Base-by-base conservation (phyloP, 2,113 vertebrate species). In the Phrynosoma blainvillii region DNA sequence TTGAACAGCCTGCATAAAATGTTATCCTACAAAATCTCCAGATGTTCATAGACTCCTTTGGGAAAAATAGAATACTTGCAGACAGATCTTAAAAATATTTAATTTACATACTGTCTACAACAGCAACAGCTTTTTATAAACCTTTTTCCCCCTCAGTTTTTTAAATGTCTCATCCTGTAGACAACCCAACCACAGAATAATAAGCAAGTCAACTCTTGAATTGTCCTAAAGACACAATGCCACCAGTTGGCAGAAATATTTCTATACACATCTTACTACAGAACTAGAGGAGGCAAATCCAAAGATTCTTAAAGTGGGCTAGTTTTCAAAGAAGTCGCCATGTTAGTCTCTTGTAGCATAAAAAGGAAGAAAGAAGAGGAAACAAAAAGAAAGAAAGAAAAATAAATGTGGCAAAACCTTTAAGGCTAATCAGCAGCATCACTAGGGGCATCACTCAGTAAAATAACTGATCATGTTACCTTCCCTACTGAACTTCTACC, bases 11-110 rank as follows among this genome's bases (percentile, higher is more conserved):
- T 82, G 62, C 73, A 86, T 86, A 78, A 82, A 71, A 83, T 86
- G 52, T 86, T 82, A 86, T 77, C 52, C 30, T 82, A 82, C 79
- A 89, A 82, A 36, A 77, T 82, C 14, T 86, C 47, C 84, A 89
- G 79, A 76, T 86, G 79, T 78, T 86, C 65, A 32, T 77, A 56
- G 4, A 36, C 10, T 82, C 59, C 79, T 85, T 89, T 76, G 71
- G 88, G 84, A n/a, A 52, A 85, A 85, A 54, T 56, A 89, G 36
- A 81, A 81, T 85, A 75, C 68, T 21, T 75, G 16, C 42, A 40
- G 68, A 40, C 27, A 47, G 54, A 52, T 16, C n/a, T 71, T 89
- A 80, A 4, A 32, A 86, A 77, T 40, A 66, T 30, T 42, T 70
- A 56, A 1, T 73, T 36, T 62, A 88, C 83, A 54, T 65, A 54